Conservation (phyloP, 1,140 invertebrate species). For the Odontomachus brunneus region DNA sequence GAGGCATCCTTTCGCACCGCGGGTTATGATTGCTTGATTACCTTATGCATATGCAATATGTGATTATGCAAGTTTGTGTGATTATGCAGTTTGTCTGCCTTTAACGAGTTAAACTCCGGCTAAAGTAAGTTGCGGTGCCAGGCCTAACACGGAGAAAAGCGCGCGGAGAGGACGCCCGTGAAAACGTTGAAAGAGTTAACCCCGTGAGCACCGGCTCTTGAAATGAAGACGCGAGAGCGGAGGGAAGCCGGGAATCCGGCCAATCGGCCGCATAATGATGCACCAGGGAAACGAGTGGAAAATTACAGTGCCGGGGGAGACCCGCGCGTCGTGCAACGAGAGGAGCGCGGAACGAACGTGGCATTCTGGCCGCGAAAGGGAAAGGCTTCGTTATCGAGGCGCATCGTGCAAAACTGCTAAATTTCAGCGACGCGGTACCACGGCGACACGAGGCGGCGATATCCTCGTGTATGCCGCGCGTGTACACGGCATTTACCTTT, state of each 20-base stretch:
- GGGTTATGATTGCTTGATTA: too few relatives aligned
- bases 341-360: too few relatives aligned
- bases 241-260: slow-evolving; percentile 28
- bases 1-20: too few relatives aligned
- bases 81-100: too few relatives aligned
- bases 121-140: too few relatives aligned
- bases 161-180: not conserved
- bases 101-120: too few relatives aligned
- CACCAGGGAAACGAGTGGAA: slow-evolving; percentile 65
- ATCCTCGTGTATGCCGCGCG: too few relatives aligned
- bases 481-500: slow-evolving; percentile 30
- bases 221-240: slow-evolving; percentile 24
- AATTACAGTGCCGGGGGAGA: slow-evolving; percentile 58
- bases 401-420: slow-evolving; percentile 47
- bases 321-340: slow-evolving; percentile 20
- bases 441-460: not conserved
- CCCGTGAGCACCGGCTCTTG: not conserved
- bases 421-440: slow-evolving; percentile 26
- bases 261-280: slow-evolving; percentile 57
- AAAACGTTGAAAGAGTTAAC: slow-evolving; percentile 3
- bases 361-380: slow-evolving; percentile 69
- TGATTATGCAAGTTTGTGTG: too few relatives aligned
- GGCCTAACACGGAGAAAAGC: not conserved
- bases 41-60: too few relatives aligned
- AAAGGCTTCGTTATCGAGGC: slow-evolving; percentile 62